Conservation (phyloP, 2,113 vertebrate genomes). For the Trogon melanurus region DNA sequence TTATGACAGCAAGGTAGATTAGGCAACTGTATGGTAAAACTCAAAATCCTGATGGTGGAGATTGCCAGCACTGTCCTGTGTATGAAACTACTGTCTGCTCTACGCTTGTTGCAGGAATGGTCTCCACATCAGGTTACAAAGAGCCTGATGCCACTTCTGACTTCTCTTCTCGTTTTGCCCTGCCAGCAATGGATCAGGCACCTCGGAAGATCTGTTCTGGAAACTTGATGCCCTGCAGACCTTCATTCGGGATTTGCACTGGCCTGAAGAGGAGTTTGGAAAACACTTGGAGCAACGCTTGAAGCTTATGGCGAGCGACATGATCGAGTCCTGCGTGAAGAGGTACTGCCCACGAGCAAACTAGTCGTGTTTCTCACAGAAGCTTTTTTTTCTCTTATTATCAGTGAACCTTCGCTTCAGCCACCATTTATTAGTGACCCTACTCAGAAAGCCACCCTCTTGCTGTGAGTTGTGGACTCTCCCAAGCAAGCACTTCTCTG, state of each 20-base stretch:
- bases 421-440: neutral
- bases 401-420: neutral
- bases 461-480: neutral
- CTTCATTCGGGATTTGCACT: constrained; percentile 97
- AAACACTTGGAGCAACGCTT: constrained; percentile 96
- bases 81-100: constrained; percentile 77
- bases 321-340: constrained; percentile 98
- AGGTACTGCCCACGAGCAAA: constrained; percentile 70
- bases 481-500: neutral
- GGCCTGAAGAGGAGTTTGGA: constrained; percentile 98
- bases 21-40: constrained; percentile 85
- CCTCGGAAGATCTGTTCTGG: constrained; percentile 98
- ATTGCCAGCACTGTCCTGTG: constrained; percentile 79
- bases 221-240: constrained; percentile 98
- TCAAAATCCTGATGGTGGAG: constrained; percentile 80
- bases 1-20: constrained; percentile 69
- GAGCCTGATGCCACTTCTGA: constrained; percentile 43
- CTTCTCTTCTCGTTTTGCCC: constrained; percentile 67
- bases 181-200: constrained; percentile 95
- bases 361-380: neutral
- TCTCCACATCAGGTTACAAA: constrained; percentile 73
- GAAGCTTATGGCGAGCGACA: constrained; percentile 98
- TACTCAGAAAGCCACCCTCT: neutral
- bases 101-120: constrained; percentile 67
- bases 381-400: neutral